These are phyloP conservation scores for Bryconaethiops microstoma DNA, from an alignment of 2,797 vertebrate species.

Conservation along the genomic window DNA sequence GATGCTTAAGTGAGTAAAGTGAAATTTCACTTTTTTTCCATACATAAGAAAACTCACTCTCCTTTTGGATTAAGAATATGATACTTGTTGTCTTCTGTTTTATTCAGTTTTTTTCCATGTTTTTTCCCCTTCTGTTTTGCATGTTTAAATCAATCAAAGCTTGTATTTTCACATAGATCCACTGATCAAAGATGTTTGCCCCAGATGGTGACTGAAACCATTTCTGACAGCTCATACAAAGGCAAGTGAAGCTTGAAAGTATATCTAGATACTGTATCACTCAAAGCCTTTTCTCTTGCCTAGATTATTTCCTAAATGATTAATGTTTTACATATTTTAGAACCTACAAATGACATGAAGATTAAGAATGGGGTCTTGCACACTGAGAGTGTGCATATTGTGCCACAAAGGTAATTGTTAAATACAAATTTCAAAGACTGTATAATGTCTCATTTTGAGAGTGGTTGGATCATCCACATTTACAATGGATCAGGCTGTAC, in stretches of 20 bases:
- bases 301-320: neutral
- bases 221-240: slow-evolving; percentile 2
- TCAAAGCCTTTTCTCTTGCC: neutral
- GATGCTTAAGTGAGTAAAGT: slow-evolving; percentile 9
- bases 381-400: neutral
- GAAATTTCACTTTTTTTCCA: neutral
- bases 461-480: neutral
- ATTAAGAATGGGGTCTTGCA: neutral
- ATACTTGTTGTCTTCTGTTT: neutral
- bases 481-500: neutral
- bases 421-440: neutral
- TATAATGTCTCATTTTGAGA: neutral
- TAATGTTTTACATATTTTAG: slow-evolving; percentile 2
- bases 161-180: slow-evolving; percentile 12
- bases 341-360: neutral
- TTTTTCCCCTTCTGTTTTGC: slow-evolving; percentile 1
- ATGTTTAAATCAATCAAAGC: neutral
- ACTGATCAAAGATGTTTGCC: slow-evolving; percentile 1
- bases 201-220: neutral
- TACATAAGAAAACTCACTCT: neutral
- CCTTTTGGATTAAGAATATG: neutral
- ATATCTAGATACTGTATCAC: neutral
- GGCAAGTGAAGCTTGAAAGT: slow-evolving; percentile 6
- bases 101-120: neutral
- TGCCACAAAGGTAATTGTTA: slow-evolving; percentile 16